Evolutionary conservation across 1,140 invertebrate species (phyloP), one percentile per base, ranked within the genome.

Genomic region (Globodera ellingtonae): DNA sequence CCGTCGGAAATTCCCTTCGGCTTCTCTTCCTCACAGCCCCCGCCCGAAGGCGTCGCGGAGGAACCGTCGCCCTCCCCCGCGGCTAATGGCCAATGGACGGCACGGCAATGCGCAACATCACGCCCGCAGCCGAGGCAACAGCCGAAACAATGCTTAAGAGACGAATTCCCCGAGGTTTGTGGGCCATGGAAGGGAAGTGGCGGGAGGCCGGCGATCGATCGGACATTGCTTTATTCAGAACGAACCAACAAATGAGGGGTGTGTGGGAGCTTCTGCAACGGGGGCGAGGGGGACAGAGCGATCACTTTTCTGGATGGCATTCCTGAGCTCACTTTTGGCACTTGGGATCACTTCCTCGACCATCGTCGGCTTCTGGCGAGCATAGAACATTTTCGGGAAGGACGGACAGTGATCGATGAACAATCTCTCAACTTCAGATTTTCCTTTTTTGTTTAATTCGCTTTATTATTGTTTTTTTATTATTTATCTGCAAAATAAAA

Each of bases 141-240:
- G 66, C 72, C 81, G 4, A 50, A 75, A 15, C 82, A 83, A 69
- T 83, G 82, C 35, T 18, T 83, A 7, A 75, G 59, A 48, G 82
- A 83, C 48, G 82, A 84, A 52, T 80, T 50, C 73, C 50, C 79
- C 8, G 82, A 84, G 72, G 82, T 83, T 15, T 46, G 44, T 13
- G 13, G 13, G 7, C 1, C 7, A 0, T 0, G 18, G 56, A 8
- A 44, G 3, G 15, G 35, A 21, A 46, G 0, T n/a, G 18, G 13
- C 35, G 65, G 46, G n/a, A 56, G 65, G 35, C 24, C 47, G 47
- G 18, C 10, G 44, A 62, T 48, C 48, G 21, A 24, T 67, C 9
- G 21, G 44, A 24, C 67, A 70, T 15, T 35, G 35, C 35, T 35
- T 35, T 50, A 15, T 50, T 44, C 8, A 77, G 62, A 46, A 77